Base-by-base conservation (phyloP, 2,888 invertebrate species). In the Dione vanillae region DNA sequence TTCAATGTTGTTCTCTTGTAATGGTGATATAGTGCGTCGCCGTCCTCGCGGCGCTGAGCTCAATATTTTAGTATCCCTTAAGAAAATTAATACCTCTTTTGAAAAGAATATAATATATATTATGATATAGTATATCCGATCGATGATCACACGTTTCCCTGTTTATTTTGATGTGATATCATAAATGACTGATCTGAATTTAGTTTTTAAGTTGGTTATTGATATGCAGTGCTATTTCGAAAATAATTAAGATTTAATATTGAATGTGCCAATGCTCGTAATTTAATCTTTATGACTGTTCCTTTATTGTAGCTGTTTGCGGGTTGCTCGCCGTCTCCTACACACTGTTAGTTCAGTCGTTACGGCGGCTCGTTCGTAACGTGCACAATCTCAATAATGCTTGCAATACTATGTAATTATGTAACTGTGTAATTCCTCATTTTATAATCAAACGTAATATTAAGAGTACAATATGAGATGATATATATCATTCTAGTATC, bases 81-180 rank as follows among this genome's bases (percentile, higher is more conserved):
- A 91, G 91, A 92, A 92, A 91, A 90, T 92, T 92, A 92, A 91
- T 93, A 94, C 93, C 93, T 94, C 93, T 93, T 93, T 92, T 93
- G 89, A 92, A 93, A 92, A 90, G 87, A 90, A 88, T 87, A 90
- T 86, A 86, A 86, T 88, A 87, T 90, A 74, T 76, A 69, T 72
- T 74, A 89, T 88, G 83, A 83, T 88, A 89, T 89, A 90, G 84
- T 90, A 90, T 91, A 91, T 88, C 88, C 90, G 90, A 91, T 89
- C 89, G 86, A 90, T 89, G 84, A 92, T 92, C 92, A 91, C 92
- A 88, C 92, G 88, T 92, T 91, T 90, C 90, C 92, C 93, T 90
- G 89, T 92, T 93, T 94, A 92, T 94, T 94, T 94, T 93, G 93
- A 94, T 94, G 94, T 94, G 94, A 94, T 94, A 94, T 93, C 94